Evolutionary conservation across 2,888 invertebrate genomes (phyloP).

Genomic region (Parnassius orleans): DNA sequence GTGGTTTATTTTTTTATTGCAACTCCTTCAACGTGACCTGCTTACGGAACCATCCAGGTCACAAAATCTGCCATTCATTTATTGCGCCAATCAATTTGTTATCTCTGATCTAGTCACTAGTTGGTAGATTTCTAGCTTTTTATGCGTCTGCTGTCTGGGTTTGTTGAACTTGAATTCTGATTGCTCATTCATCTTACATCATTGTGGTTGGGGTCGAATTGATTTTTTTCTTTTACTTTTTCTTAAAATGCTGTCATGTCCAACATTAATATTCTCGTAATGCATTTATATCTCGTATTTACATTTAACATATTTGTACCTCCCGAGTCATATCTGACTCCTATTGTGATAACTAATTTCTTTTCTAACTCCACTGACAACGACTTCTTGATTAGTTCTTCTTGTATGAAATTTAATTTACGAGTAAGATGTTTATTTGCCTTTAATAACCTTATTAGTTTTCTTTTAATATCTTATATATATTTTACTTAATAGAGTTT

Average conservation of each 20-base stretch:
- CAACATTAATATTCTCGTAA: conserved; percentile 47
- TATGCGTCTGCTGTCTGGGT: conserved; percentile 74
- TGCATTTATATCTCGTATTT: conserved; percentile 30
- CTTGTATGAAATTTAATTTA: too few relatives aligned
- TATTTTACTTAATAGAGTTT: too few relatives aligned
- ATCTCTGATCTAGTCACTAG: conserved; percentile 72
- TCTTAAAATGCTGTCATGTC: conserved; percentile 46
- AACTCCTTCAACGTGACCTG: conserved; percentile 63
- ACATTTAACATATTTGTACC: conserved; percentile 29
- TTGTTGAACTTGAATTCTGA: conserved; percentile 73
- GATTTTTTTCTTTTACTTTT: conserved; percentile 57
- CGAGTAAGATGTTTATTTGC: too few relatives aligned
- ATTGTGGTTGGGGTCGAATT: conserved; percentile 62
- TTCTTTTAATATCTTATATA: too few relatives aligned
- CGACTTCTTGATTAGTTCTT: not conserved
- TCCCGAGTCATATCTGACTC: conserved; percentile 42
- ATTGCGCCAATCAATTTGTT: conserved; percentile 76
- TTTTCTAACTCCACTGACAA: conserved; percentile 18
- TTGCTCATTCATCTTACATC: conserved; percentile 79
- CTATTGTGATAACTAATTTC: conserved; percentile 24
- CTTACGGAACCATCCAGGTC: conserved; percentile 61
- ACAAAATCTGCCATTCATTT: conserved; percentile 67
- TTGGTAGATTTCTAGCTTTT: conserved; percentile 74
- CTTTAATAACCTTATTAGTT: too few relatives aligned
- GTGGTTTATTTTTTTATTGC: conserved; percentile 55